A percentile compares a stretch with the other conserved stretches of the same genome.
phyloP scores from a whole-genome alignment of 1,140 invertebrate species.

The Ladona fulva region DNA sequence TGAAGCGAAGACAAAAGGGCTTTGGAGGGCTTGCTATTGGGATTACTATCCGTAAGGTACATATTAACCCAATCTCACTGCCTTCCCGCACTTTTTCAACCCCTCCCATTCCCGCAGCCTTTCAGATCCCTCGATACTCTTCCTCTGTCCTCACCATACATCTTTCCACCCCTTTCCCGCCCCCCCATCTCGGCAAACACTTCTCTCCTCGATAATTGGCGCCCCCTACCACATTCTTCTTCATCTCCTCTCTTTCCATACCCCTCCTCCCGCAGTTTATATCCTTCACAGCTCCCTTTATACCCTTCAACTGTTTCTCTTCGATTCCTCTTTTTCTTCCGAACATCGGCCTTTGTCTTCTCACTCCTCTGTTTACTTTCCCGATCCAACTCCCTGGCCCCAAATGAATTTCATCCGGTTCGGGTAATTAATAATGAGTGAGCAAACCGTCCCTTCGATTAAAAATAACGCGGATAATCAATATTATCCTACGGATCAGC shows the following conservation, averaged over 20 bases:
- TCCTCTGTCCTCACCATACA: background rate
- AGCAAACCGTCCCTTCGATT: background rate
- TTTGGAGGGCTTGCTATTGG: constrained; percentile 3
- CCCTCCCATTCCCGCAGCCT: background rate
- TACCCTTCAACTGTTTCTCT: background rate
- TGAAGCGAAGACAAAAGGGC: background rate
- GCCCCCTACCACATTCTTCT: background rate
- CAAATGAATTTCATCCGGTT: constrained; percentile 1
- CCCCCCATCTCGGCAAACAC: background rate
- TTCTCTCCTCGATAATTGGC: background rate
- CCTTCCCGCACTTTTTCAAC: background rate
- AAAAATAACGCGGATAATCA: background rate
- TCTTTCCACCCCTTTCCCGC: background rate
- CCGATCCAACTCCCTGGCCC: background rate
- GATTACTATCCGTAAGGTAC: constrained; percentile 5
- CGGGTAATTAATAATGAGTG: background rate
- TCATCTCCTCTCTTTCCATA: background rate
- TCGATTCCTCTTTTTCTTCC: background rate
- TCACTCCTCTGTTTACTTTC: background rate
- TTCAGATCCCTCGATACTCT: background rate
- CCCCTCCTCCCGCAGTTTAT: too few relatives aligned
- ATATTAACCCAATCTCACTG: constrained; percentile 9
- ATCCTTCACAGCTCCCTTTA: background rate
- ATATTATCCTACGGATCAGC: background rate
- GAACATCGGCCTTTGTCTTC: background rate